Percentiles rank a stretch among this genome's conserved stretches.
phyloP scores from a whole-genome alignment of 2,797 vertebrate species.

The Lerista edwardsae region DNA sequence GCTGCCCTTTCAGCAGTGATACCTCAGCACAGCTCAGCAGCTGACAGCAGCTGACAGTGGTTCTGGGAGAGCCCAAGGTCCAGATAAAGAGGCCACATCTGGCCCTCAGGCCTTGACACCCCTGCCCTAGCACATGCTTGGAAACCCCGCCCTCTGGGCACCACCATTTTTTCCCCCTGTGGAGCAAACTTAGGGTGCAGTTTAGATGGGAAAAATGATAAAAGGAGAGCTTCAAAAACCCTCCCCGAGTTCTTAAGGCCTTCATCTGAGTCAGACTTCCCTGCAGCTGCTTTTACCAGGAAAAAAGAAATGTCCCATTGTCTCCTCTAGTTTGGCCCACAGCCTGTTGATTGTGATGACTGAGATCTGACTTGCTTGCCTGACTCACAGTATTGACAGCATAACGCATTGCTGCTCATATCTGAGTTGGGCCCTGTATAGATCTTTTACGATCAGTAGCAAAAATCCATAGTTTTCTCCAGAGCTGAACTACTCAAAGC shows the following conservation, averaged over 20 bases:
- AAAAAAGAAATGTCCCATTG: neutral
- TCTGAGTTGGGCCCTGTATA: neutral
- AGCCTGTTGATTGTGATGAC: neutral
- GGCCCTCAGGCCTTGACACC: too few species aligned
- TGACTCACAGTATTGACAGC: neutral
- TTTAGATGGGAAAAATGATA: neutral
- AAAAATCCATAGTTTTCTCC: neutral
- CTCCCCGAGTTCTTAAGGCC: neutral
- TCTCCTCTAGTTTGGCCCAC: neutral
- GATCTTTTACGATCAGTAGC: neutral
- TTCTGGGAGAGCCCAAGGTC: too few species aligned
- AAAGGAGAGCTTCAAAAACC: neutral
- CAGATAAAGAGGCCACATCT: too few species aligned
- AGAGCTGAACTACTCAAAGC: neutral
- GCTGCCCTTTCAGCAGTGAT: too few species aligned
- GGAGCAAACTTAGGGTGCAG: too few species aligned
- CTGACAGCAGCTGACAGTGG: too few species aligned
- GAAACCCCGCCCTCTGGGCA: too few species aligned
- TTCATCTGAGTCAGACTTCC: neutral
- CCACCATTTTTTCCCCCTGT: too few species aligned
- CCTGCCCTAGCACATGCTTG: too few species aligned
- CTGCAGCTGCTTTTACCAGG: neutral
- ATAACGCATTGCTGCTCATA: neutral
- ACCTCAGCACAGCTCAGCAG: too few species aligned
- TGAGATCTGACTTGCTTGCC: neutral